These are phyloP conservation scores for Drosophila ogumai DNA, from an alignment of 1,140 invertebrate genomes.

Conservation along the genomic window DNA sequence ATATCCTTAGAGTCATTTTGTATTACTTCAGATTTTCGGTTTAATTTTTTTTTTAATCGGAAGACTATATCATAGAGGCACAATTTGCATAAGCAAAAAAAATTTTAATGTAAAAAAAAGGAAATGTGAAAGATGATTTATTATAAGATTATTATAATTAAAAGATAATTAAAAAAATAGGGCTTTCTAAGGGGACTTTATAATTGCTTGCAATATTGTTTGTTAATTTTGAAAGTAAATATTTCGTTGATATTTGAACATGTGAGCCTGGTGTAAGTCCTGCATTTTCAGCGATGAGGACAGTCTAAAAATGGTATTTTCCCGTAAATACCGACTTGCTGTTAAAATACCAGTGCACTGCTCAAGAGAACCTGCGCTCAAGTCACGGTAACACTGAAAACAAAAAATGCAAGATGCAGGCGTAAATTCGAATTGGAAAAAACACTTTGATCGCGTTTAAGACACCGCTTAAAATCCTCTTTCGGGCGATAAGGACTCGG, in stretches of 20 bases:
- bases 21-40: too few species aligned
- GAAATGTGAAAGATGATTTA: too few species aligned
- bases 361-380: not conserved
- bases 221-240: too few species aligned
- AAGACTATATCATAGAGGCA: too few species aligned
- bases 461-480: constrained; percentile 12
- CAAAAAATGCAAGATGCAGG: constrained; percentile 74
- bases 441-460: constrained; percentile 31
- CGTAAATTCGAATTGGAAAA: constrained; percentile 49
- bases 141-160: too few species aligned
- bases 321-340: not conserved
- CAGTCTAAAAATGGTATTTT: not conserved
- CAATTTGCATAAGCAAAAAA: too few species aligned
- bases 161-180: too few species aligned
- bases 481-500: not conserved
- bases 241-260: not conserved
- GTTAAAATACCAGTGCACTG: not conserved
- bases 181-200: too few species aligned
- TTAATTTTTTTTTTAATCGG: too few species aligned
- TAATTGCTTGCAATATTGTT: too few species aligned
- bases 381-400: constrained; percentile 41
- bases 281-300: not conserved
- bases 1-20: too few species aligned
- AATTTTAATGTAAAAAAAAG: too few species aligned
- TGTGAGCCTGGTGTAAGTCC: not conserved